phyloP scores from a whole-genome alignment of 2,797 vertebrate genomes.

The Cossypha caffra region DNA sequence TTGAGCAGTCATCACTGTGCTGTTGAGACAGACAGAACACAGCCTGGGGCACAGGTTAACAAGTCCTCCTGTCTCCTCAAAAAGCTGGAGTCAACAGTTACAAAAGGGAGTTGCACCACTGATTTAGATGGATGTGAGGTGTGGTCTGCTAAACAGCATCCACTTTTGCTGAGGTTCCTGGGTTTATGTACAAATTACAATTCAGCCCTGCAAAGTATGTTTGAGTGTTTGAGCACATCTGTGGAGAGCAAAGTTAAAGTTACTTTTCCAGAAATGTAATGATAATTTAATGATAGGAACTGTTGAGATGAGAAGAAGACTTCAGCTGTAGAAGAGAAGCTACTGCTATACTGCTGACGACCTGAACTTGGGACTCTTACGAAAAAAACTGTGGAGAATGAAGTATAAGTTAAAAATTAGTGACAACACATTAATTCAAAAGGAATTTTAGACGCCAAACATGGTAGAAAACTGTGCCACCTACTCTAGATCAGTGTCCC shows the following conservation, averaged over 20 bases:
- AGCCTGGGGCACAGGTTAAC: not conserved
- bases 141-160: not conserved
- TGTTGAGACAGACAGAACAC: not conserved
- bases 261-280: not conserved
- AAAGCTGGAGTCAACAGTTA: not conserved
- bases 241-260: not conserved
- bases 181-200: not conserved
- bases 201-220: not conserved
- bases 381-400: not conserved
- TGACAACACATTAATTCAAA: not conserved
- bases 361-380: not conserved
- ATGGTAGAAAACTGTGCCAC: not conserved
- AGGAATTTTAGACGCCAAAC: not conserved
- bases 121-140: not conserved
- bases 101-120: not conserved
- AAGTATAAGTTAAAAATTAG: not conserved
- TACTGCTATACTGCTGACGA: not conserved
- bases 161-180: not conserved
- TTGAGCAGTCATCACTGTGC: not conserved
- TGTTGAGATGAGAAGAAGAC: not conserved
- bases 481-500: not conserved
- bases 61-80: not conserved
- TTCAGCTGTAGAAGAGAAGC: not conserved
- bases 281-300: not conserved
- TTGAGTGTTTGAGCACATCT: not conserved